Conservation (phyloP, 2,113 vertebrate genomes). For the Gallinago jamesoni region DNA sequence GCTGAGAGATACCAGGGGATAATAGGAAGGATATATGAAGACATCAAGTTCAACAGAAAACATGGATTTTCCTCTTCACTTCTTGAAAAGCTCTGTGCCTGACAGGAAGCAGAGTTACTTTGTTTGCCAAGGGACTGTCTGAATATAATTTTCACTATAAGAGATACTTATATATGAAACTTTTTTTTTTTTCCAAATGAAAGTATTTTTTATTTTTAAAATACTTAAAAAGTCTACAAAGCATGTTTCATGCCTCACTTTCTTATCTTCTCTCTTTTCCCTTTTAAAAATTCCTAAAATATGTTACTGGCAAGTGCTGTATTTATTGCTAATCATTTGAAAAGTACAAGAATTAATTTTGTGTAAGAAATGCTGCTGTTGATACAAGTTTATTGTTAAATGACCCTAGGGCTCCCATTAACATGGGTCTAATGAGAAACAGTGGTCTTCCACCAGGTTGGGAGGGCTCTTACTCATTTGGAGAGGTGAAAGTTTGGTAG, state of each 20-base stretch:
- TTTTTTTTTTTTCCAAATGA: background rate
- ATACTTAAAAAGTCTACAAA: background rate
- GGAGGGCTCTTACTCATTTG: background rate
- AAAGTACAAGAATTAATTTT: background rate
- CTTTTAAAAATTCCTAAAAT: background rate
- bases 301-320: background rate
- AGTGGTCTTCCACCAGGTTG: background rate
- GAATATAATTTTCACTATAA: background rate
- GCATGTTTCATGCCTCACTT: background rate
- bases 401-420: background rate
- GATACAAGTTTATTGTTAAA: background rate
- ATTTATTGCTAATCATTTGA: background rate
- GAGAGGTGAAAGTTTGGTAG: background rate
- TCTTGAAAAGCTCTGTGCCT: background rate
- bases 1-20: background rate
- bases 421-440: background rate
- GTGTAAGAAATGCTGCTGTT: background rate
- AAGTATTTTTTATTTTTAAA: background rate
- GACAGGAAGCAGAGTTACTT: background rate
- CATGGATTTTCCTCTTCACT: background rate
- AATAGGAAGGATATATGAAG: background rate
- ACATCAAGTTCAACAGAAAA: background rate
- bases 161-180: background rate
- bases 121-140: background rate
- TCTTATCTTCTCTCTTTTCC: background rate